Percentiles rank a stretch among this genome's conserved stretches.
phyloP scores from a whole-genome alignment of 2,797 vertebrate species.

The Sternotherus odoratus region DNA sequence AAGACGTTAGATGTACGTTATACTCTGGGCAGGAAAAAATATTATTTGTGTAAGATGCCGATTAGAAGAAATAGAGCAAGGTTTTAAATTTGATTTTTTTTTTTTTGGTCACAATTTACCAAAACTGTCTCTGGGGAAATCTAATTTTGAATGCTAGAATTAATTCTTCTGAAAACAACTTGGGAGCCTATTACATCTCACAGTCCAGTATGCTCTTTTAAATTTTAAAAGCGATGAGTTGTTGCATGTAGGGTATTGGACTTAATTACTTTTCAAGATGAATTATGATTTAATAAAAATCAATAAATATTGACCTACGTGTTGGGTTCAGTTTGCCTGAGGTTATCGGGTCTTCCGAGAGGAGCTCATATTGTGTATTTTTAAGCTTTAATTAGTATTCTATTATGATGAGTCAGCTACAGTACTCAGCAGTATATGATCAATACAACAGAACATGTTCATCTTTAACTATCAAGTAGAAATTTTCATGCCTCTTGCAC shows the following conservation, averaged over 20 bases:
- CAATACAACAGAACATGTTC: background rate
- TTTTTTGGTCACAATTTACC: background rate
- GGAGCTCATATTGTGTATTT: background rate
- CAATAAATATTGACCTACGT: background rate
- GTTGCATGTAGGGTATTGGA: background rate
- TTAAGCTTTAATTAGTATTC: background rate
- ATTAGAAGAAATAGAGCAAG: background rate
- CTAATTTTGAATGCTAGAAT: background rate
- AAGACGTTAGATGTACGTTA: background rate
- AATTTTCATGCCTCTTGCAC: background rate
- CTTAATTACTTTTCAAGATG: conserved; percentile 15
- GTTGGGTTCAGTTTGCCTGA: background rate
- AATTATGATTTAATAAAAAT: conserved; percentile 8
- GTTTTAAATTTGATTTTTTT: background rate
- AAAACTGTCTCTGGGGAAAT: conserved; percentile 1
- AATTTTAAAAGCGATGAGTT: background rate
- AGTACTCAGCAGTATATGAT: background rate
- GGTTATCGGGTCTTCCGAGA: background rate
- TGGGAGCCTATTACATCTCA: background rate
- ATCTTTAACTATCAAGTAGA: background rate
- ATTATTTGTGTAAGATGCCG: background rate
- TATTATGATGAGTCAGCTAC: background rate
- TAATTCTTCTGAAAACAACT: background rate
- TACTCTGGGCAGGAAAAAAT: background rate
- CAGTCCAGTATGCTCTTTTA: background rate